Evolutionary conservation across 2,888 invertebrate species (phyloP).

Genomic region (Tribolium freemani): DNA sequence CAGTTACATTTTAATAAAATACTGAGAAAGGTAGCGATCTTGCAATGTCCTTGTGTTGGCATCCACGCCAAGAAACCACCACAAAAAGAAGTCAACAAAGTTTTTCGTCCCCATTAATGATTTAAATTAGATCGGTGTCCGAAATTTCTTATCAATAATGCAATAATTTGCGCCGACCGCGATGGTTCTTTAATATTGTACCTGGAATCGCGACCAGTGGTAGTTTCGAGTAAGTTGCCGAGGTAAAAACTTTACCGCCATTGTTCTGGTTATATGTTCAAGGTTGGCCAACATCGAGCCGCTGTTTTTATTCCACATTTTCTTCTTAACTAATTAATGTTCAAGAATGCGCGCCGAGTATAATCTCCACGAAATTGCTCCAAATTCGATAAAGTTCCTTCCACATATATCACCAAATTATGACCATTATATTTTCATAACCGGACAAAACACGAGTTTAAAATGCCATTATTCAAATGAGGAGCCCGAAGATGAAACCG

Average conservation of each 20-base stretch:
- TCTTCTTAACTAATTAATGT: slow-evolving; percentile 56
- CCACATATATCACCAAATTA: neutral
- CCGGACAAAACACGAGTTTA: neutral
- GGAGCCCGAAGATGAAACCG: neutral
- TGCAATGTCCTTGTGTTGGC: neutral
- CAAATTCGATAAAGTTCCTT: neutral
- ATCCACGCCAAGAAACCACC: neutral
- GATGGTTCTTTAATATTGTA: slow-evolving; percentile 36
- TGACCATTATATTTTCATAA: neutral
- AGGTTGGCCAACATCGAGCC: slow-evolving; percentile 41
- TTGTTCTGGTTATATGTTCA: slow-evolving; percentile 49
- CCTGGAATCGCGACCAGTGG: slow-evolving; percentile 29
- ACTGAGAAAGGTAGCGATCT: neutral
- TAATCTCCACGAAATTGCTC: slow-evolving; percentile 44
- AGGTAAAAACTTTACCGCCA: slow-evolving; percentile 43
- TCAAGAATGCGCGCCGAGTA: slow-evolving; percentile 45
- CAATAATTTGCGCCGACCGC: slow-evolving; percentile 32
- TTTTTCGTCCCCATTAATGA: neutral
- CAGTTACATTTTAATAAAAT: neutral
- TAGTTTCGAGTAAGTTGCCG: slow-evolving; percentile 32
- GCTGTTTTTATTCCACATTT: slow-evolving; percentile 51
- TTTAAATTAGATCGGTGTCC: neutral
- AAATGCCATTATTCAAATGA: slow-evolving; percentile 9
- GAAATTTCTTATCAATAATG: slow-evolving; percentile 36
- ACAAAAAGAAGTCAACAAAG: neutral